These are phyloP conservation scores for Galendromus occidentalis DNA, from an alignment of 1,140 invertebrate species.

Conservation along the genomic window DNA sequence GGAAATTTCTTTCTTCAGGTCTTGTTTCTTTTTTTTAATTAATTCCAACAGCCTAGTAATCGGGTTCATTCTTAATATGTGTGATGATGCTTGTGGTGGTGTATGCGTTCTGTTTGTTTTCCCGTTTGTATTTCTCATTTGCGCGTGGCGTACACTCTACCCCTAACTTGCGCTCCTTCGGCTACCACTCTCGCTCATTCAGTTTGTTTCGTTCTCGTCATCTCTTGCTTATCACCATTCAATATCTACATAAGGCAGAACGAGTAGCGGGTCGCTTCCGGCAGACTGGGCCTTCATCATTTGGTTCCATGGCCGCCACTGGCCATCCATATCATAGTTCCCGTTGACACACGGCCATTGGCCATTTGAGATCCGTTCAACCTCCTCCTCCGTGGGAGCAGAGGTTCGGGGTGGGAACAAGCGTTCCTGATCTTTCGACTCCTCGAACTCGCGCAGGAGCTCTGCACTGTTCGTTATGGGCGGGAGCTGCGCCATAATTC, in stretches of 20 bases:
- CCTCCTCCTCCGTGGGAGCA: conserved; percentile 20
- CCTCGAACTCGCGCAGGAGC: conserved; percentile 10
- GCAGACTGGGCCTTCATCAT: conserved; percentile 43
- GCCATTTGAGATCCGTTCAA: conserved; percentile 21
- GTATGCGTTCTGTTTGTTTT: too few species aligned
- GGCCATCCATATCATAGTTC: conserved; percentile 33
- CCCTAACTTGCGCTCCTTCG: too few species aligned
- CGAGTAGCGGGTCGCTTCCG: conserved; percentile 48
- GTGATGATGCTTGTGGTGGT: too few species aligned
- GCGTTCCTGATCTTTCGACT: conserved; percentile 12
- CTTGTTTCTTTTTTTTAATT: too few species aligned
- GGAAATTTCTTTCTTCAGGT: too few species aligned
- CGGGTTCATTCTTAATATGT: too few species aligned
- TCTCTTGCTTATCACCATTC: conserved; percentile 35
- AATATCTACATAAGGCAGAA: conserved; percentile 79
- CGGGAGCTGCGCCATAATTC: conserved; percentile 17
- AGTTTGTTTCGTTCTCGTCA: too few species aligned
- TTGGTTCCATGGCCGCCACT: conserved; percentile 64
- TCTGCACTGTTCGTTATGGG: neutral
- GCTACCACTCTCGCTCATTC: too few species aligned
- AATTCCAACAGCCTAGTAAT: too few species aligned
- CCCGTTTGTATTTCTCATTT: too few species aligned
- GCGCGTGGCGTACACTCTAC: too few species aligned
- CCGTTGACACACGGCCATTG: conserved; percentile 40
- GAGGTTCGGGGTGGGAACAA: conserved; percentile 16